Percentiles rank a stretch among this genome's conserved stretches.
phyloP scores from a whole-genome alignment of 1,140 invertebrate species.

The Apis cerana region DNA sequence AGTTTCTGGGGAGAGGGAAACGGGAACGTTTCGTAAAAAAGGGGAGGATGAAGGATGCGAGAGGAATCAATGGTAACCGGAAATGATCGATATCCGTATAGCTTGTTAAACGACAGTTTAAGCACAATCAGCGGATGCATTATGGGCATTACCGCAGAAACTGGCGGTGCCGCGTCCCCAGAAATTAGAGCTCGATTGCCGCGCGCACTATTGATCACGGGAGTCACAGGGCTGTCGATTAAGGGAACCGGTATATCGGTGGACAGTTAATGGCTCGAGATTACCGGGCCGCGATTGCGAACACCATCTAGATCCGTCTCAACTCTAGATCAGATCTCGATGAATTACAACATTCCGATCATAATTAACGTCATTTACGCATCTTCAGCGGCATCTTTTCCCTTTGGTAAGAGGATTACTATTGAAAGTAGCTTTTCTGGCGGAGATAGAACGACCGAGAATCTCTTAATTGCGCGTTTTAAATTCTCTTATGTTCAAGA shows the following conservation, averaged over 20 bases:
- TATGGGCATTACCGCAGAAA: slow-evolving; percentile 55
- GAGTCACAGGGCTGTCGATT: slow-evolving; percentile 53
- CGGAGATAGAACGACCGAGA: neutral
- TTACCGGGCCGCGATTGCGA: slow-evolving; percentile 48
- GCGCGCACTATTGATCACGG: slow-evolving; percentile 58
- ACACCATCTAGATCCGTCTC: slow-evolving; percentile 34
- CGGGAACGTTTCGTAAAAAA: no score
- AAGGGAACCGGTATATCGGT: slow-evolving; percentile 46
- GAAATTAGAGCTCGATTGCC: slow-evolving; percentile 51
- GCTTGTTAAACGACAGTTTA: slow-evolving; percentile 66
- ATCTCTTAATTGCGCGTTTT: neutral
- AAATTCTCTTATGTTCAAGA: neutral
- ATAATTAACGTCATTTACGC: neutral
- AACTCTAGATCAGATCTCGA: slow-evolving; percentile 46
- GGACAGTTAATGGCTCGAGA: slow-evolving; percentile 58
- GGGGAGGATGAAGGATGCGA: neutral
- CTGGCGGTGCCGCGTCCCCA: slow-evolving; percentile 42
- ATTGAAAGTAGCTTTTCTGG: neutral
- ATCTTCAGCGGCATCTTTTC: neutral
- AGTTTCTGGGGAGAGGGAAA: neutral
- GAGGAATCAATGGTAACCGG: slow-evolving; percentile 29
- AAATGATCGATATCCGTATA: slow-evolving; percentile 58
- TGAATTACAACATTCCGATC: slow-evolving; percentile 49
- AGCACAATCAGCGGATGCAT: slow-evolving; percentile 49
- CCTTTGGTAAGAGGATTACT: no score